Conservation (phyloP, 1,140 invertebrate genomes). For the Penaeus vannamei region DNA sequence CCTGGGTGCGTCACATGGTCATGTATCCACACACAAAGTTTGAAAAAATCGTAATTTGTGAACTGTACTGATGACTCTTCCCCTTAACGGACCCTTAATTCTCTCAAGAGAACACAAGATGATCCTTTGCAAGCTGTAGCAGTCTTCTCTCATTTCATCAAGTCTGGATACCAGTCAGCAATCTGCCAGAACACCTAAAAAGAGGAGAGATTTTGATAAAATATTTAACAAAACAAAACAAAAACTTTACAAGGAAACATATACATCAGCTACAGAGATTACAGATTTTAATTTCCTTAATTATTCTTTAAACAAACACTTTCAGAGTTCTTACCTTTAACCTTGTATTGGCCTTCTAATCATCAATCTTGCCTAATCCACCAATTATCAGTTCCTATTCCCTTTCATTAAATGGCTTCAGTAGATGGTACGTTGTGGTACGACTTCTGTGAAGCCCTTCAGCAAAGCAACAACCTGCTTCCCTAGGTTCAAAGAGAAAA, state of each 20-base stretch:
- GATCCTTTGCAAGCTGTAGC: constrained; percentile 97
- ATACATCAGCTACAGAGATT: neutral
- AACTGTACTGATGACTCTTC: no score
- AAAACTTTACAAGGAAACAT: neutral
- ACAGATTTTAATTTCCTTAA: neutral
- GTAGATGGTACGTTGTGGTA: constrained; percentile 89
- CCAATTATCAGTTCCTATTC: constrained; percentile 96
- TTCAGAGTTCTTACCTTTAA: constrained; percentile 77
- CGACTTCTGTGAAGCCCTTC: constrained; percentile 92
- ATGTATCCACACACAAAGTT: no score
- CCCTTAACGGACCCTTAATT: constrained; percentile 94
- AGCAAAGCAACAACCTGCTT: constrained; percentile 95
- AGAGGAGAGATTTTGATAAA: neutral
- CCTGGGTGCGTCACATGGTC: no score
- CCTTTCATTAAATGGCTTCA: constrained; percentile 90
- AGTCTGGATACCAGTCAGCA: constrained; percentile 91
- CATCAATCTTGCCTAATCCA: constrained; percentile 94
- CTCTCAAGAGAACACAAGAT: constrained; percentile 93
- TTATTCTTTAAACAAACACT: neutral
- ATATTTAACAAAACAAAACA: neutral
- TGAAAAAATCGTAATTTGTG: no score
- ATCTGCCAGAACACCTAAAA: constrained; percentile 92
- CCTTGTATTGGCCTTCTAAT: constrained; percentile 94
- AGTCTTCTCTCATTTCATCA: constrained; percentile 94
- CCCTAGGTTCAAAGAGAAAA: constrained; percentile 75